Conservation (phyloP, 1,140 invertebrate genomes). For the Dufourea novaeangliae region DNA sequence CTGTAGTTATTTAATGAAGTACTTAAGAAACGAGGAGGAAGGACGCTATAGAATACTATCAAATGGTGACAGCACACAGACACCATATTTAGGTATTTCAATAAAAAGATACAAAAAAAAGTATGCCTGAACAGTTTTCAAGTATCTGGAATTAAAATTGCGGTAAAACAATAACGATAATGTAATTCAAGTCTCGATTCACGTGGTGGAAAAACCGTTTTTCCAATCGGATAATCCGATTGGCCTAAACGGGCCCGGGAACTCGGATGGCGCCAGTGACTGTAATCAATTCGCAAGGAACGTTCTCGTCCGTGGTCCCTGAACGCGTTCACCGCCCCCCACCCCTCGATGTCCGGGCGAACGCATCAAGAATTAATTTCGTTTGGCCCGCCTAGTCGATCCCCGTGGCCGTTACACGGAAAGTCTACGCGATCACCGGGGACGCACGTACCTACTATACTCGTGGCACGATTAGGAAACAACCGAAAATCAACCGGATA, state of each 20-base stretch:
- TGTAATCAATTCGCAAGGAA: background rate
- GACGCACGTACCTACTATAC: too few relatives aligned
- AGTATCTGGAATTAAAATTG: too few relatives aligned
- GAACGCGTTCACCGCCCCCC: background rate
- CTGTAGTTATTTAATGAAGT: too few relatives aligned
- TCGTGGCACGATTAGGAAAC: conserved; percentile 50
- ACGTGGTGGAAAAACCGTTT: background rate
- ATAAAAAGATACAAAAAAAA: too few relatives aligned
- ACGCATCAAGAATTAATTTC: conserved; percentile 43
- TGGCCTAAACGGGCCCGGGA: background rate
- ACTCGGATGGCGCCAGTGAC: background rate
- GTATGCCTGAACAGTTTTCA: too few relatives aligned
- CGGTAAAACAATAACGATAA: too few relatives aligned
- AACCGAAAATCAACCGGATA: conserved; percentile 26
- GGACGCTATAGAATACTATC: too few relatives aligned
- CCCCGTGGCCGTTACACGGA: background rate
- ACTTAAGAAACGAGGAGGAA: too few relatives aligned
- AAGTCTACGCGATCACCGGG: conserved; percentile 32
- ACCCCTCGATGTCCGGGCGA: too few relatives aligned
- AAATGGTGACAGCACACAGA: too few relatives aligned
- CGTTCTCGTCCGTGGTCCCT: background rate
- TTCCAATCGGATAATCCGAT: background rate
- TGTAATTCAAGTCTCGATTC: too few relatives aligned
- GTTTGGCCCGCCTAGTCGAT: background rate
- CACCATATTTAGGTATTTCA: too few relatives aligned